A percentile compares a stretch with the other conserved stretches of the same genome.
Evolutionary conservation across 2,797 vertebrate species (phyloP).

Genomic region (Myotis findleyi): DNA sequence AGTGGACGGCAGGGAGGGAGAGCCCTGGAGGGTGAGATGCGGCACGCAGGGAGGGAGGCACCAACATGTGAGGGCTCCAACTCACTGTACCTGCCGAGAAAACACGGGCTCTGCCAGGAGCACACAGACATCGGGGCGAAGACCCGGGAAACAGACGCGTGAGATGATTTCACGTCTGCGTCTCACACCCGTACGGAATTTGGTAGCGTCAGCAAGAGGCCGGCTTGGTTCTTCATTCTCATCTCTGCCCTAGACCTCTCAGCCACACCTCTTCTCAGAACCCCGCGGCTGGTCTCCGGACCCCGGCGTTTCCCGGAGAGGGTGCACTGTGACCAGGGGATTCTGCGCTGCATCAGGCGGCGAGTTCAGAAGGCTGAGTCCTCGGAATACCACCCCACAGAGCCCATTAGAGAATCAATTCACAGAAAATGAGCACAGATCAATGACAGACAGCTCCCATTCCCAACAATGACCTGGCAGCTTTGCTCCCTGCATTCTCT

Average conservation of each 20-base stretch:
- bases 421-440: background rate
- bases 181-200: background rate
- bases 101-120: background rate
- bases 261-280: slow-evolving; percentile 9
- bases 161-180: background rate
- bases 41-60: background rate
- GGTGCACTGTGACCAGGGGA: background rate
- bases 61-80: background rate
- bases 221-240: background rate
- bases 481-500: background rate
- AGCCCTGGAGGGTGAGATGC: background rate
- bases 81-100: background rate
- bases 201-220: background rate
- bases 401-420: background rate
- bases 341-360: background rate
- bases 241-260: background rate
- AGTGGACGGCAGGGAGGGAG: background rate
- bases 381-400: background rate
- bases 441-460: background rate
- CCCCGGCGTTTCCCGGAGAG: background rate
- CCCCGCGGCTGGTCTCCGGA: background rate
- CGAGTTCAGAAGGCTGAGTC: background rate
- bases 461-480: background rate
- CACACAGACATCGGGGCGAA: background rate
- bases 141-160: background rate